These are phyloP conservation scores for Petrocephalus microphthalmus DNA, from an alignment of 2,113 vertebrate genomes.

Conservation along the genomic window DNA sequence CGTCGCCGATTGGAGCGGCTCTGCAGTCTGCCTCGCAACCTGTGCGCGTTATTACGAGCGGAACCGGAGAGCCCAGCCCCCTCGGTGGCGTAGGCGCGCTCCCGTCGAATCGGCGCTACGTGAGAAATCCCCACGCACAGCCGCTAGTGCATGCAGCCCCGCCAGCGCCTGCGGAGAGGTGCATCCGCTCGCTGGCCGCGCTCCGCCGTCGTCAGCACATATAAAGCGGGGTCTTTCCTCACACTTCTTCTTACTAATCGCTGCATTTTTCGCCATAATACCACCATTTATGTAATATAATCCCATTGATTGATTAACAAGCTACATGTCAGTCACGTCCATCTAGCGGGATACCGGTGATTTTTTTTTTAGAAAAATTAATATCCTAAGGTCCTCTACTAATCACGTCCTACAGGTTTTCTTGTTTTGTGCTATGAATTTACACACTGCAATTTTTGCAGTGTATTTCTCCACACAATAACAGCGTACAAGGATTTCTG, in stretches of 20 bases:
- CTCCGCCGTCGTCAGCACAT: not conserved
- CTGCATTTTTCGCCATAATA: not conserved
- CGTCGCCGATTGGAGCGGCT: slow-evolving; percentile 25
- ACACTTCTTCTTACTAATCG: not conserved
- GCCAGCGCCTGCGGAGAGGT: not conserved
- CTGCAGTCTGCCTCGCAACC: slow-evolving; percentile 32
- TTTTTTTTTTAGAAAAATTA: not conserved
- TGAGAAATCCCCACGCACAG: slow-evolving; percentile 44
- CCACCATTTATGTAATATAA: not conserved
- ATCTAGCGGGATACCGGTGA: not conserved
- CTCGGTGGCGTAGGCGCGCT: slow-evolving; percentile 40
- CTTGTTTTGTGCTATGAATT: not conserved
- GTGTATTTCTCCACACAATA: not conserved
- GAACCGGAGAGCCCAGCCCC: slow-evolving; percentile 31
- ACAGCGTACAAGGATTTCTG: not conserved
- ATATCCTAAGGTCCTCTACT: not conserved
- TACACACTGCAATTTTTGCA: not conserved
- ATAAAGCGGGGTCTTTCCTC: not conserved
- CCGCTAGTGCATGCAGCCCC: not conserved
- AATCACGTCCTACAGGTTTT: not conserved
- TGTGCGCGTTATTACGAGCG: slow-evolving; percentile 26
- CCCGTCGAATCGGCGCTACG: slow-evolving; percentile 45
- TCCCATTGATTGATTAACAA: not conserved
- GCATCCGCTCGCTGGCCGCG: not conserved
- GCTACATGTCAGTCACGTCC: not conserved